These are phyloP conservation scores for Phaedon cochleariae DNA, from an alignment of 2,888 invertebrate genomes.

Conservation along the genomic window DNA sequence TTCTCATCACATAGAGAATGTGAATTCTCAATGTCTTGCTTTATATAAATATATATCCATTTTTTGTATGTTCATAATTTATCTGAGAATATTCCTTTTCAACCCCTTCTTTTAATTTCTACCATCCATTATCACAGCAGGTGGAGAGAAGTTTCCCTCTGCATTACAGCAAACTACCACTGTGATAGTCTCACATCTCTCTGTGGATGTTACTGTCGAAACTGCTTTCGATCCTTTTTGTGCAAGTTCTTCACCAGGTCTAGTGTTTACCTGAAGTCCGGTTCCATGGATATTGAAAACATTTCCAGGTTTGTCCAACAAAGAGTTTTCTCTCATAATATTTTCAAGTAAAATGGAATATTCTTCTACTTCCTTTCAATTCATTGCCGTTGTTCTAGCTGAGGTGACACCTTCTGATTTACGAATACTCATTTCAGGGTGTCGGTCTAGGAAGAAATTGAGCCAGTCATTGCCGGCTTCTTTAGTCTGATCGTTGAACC, in stretches of 20 bases:
- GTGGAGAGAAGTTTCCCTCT: constrained; percentile 23
- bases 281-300: constrained; percentile 30
- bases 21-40: too few species aligned
- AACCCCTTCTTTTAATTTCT: too few species aligned
- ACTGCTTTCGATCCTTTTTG: constrained; percentile 28
- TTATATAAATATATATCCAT: too few species aligned
- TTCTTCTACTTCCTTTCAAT: not conserved
- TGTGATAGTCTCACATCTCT: constrained; percentile 26
- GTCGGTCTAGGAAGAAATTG: not conserved
- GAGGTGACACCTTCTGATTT: not conserved
- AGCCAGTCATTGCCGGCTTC: constrained; percentile 17
- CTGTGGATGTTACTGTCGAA: constrained; percentile 16
- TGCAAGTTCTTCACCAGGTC: constrained; percentile 17
- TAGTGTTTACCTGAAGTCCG: constrained; percentile 26
- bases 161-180: constrained; percentile 27
- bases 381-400: not conserved
- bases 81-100: too few species aligned
- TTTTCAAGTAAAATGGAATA: not conserved
- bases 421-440: constrained; percentile 7
- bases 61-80: too few species aligned
- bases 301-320: constrained; percentile 8
- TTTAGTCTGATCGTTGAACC: not conserved
- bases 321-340: not conserved
- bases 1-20: too few species aligned
- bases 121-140: constrained; percentile 35